Conservation (phyloP, 92 coral and sea anemone genomes). For the Blastomussa wellsi region DNA sequence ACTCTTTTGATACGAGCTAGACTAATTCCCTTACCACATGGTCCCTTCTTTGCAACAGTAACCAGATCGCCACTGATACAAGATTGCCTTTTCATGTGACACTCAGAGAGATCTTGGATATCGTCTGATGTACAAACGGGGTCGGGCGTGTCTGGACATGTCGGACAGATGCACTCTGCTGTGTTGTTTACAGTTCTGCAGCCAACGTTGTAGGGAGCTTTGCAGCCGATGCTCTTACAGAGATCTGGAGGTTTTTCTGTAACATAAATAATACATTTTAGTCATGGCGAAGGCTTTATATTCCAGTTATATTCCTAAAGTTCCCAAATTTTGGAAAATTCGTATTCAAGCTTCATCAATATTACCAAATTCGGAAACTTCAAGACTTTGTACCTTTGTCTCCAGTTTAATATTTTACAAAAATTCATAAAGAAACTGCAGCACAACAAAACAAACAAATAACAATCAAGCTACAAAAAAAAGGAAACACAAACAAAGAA, state of each 20-base stretch:
- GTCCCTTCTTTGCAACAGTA: conserved; percentile 30
- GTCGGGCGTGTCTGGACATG: conserved; percentile 23
- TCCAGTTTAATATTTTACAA: too few species aligned
- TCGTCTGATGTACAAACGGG: conserved; percentile 44
- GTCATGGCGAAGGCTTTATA: too few species aligned
- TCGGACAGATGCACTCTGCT: conserved; percentile 46
- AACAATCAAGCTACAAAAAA: too few species aligned
- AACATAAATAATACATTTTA: too few species aligned
- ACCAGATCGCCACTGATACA: conserved; percentile 16
- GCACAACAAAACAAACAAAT: too few species aligned
- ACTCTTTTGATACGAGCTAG: not conserved
- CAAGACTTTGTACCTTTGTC: too few species aligned
- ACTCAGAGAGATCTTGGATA: conserved; percentile 32
- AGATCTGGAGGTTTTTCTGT: conserved; percentile 13
- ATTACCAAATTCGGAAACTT: too few species aligned
- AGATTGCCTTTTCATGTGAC: conserved; percentile 26
- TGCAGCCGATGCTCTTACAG: conserved; percentile 41
- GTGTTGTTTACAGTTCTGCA: conserved; percentile 16
- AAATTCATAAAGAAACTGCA: too few species aligned
- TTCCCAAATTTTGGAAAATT: too few species aligned
- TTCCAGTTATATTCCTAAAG: too few species aligned
- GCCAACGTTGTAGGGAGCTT: conserved; percentile 43
- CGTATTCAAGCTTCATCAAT: too few species aligned
- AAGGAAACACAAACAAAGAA: too few species aligned
- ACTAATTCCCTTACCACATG: conserved; percentile 29